Base-by-base conservation (phyloP, 2,113 vertebrate genomes). In the Beaufortia kweichowensis region DNA sequence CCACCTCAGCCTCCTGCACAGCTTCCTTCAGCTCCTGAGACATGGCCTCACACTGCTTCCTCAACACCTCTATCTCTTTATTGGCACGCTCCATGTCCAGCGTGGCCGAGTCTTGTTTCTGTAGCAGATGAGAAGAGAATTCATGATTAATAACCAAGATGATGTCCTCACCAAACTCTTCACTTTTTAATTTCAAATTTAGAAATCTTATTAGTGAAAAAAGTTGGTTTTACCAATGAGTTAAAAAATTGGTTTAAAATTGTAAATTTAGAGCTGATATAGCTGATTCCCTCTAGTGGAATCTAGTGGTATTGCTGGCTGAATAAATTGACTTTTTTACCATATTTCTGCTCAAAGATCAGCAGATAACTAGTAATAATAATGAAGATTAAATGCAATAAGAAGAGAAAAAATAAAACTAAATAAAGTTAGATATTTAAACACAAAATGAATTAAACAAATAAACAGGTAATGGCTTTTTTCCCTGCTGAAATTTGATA, bases 31-130 rank as follows among this genome's bases (percentile, higher is more conserved):
- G 90, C 77, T 99, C 97, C 87, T 96, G 96, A 67, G 95, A 95
- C 93, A 98, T 94, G 23, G 96, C 95, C 81, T 96, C 95, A 24
- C 95, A 96, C 31, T 99, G 97, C 77, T 98, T 98, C 84, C 96
- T 92, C 79, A 98, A 93, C 90, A 96, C 90, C 82, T 98, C 97
- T 0, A 98, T 98, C 89, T 98, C 97, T 82, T 96, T 98, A 86
- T 93, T 96, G 83, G 96, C 96, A 88, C 96, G 93, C 86, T 98
- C 97, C 60, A 96, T 96, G 73, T 98, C 97, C 83, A 98, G 64
- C 2, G 95, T 96, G 80, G 95, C 95, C 0, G 95, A 95, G 88
- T 98, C 96, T 93, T 98, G 96, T 89, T 98, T 97, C 97, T 98
- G 59, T 70, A 26, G 7, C 33, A 12, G 10, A 28, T 5, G 12